These are phyloP conservation scores for Sycobia sp. DNA, from an alignment of 1,140 invertebrate species.

Conservation along the genomic window DNA sequence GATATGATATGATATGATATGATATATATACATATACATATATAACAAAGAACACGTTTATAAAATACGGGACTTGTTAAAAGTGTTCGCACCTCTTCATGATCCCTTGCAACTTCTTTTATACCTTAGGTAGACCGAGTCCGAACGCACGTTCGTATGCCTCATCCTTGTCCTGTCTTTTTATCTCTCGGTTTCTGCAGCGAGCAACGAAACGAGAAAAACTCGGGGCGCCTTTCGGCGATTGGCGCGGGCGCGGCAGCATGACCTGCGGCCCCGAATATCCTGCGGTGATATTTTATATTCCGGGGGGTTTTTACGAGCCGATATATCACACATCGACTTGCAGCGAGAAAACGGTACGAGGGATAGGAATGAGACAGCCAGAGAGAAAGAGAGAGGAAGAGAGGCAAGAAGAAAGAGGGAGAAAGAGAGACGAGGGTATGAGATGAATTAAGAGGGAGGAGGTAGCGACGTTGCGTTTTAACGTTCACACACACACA, in stretches of 20 bases:
- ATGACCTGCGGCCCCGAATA: conserved; percentile 50
- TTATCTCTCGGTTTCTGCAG: conserved; percentile 9
- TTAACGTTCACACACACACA: too few relatives aligned
- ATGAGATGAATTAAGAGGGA: too few relatives aligned
- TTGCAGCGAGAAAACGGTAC: conserved; percentile 2
- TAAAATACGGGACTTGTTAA: conserved; percentile 62
- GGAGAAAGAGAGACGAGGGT: conserved; percentile 11
- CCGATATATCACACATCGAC: conserved; percentile 62
- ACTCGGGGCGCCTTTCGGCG: too few relatives aligned
- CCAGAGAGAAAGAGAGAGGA: conserved; percentile 18
- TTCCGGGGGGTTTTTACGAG: conserved; percentile 61
- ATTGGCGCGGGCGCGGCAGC: not conserved
- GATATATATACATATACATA: too few relatives aligned
- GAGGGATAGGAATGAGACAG: not conserved
- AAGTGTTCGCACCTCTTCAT: conserved; percentile 60
- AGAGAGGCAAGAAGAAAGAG: conserved; percentile 14
- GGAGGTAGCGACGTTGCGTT: too few relatives aligned
- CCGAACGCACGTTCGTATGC: not conserved
- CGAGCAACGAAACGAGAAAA: too few relatives aligned
- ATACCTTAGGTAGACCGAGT: conserved; percentile 31
- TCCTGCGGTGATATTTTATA: conserved; percentile 60
- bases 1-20: too few relatives aligned
- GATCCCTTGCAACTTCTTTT: too few relatives aligned
- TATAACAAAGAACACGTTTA: conserved; percentile 44
- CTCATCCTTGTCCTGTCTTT: not conserved